phyloP scores from a whole-genome alignment of 2,113 vertebrate species.

The Rhea pennata region DNA sequence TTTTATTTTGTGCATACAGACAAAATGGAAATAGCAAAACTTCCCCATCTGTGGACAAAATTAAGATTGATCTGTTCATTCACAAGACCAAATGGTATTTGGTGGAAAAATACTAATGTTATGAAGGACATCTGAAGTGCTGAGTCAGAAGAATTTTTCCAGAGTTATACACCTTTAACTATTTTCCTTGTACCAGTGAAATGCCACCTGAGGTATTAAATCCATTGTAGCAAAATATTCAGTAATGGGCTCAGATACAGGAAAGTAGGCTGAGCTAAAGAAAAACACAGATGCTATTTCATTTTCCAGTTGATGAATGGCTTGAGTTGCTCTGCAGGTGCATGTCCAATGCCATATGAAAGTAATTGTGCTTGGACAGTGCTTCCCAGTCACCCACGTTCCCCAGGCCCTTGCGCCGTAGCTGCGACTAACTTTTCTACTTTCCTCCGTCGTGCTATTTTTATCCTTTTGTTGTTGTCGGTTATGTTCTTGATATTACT shows the following conservation, averaged over 20 bases:
- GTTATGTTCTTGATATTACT: neutral
- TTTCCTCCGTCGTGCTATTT: accelerated
- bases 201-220: neutral
- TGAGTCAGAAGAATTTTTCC: neutral
- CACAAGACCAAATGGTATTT: neutral
- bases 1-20: neutral
- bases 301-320: neutral
- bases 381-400: neutral
- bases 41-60: neutral
- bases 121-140: neutral
- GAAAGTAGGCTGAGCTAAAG: neutral
- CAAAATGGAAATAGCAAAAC: constrained; percentile 4
- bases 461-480: neutral
- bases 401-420: neutral
- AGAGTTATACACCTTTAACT: neutral
- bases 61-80: constrained; percentile 33
- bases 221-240: neutral
- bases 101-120: neutral
- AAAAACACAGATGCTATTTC: neutral
- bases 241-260: neutral
- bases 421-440: neutral
- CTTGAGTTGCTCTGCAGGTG: neutral
- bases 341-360: neutral
- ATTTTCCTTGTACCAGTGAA: neutral
- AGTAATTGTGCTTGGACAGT: neutral